Conservation (phyloP, 2,113 vertebrate genomes). For the Triplophysa tibetana region DNA sequence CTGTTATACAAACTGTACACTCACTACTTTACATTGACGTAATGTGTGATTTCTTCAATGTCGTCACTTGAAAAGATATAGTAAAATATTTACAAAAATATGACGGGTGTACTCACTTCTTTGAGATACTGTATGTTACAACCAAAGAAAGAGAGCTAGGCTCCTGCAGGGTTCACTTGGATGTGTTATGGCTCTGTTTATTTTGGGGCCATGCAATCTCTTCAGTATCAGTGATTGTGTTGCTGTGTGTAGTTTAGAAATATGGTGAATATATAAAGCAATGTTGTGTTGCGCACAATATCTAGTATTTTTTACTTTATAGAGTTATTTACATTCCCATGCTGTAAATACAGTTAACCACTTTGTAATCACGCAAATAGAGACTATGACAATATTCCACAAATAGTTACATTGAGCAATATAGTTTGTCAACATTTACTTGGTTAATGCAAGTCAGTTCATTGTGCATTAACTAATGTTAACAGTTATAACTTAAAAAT, state of each 20-base stretch:
- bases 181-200: conserved; percentile 22
- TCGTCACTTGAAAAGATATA: no score
- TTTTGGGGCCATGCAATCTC: conserved; percentile 1
- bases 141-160: conserved; percentile 1
- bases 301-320: background rate
- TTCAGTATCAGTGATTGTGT: background rate
- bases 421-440: background rate
- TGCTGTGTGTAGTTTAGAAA: background rate
- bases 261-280: background rate
- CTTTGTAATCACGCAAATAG: background rate
- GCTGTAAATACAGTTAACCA: background rate
- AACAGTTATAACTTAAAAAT: no score
- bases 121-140: background rate
- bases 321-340: background rate
- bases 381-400: background rate
- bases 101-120: no score
- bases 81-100: no score
- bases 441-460: no score
- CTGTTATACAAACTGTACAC: no score
- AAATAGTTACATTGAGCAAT: no score
- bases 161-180: conserved; percentile 18
- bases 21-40: no score
- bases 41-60: no score
- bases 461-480: no score
- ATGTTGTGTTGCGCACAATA: background rate